Evolutionary conservation across 2,888 invertebrate species (phyloP).

Genomic region (Lomographa bimaculata): DNA sequence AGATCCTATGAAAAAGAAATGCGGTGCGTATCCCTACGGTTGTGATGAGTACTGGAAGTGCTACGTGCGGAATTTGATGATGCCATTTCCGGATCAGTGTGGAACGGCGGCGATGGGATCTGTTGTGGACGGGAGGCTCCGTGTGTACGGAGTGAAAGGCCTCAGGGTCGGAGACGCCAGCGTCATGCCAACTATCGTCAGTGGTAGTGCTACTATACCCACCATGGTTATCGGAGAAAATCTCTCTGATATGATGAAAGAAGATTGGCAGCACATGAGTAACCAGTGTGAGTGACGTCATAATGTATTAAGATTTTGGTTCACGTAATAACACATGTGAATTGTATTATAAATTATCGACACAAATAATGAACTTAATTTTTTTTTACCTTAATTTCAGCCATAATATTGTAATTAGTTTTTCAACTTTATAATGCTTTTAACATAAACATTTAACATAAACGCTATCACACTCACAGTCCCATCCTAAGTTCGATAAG

Average conservation of each 20-base stretch:
- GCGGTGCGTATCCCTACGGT: slow-evolving; percentile 54
- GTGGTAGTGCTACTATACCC: slow-evolving; percentile 88
- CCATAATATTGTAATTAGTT: too few species aligned
- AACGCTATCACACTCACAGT: too few species aligned
- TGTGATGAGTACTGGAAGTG: slow-evolving; percentile 85
- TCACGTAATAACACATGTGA: too few species aligned
- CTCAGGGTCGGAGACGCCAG: slow-evolving; percentile 88
- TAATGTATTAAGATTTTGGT: too few species aligned
- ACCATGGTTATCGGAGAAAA: slow-evolving; percentile 90
- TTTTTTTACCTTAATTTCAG: too few species aligned
- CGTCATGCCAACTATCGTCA: slow-evolving; percentile 87
- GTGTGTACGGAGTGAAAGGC: slow-evolving; percentile 84
- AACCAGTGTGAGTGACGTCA: too few species aligned
- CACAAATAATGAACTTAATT: too few species aligned
- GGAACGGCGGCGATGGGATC: slow-evolving; percentile 90
- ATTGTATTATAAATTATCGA: too few species aligned
- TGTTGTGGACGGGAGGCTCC: slow-evolving; percentile 85
- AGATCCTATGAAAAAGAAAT: slow-evolving; percentile 27
- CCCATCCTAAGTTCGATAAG: too few species aligned
- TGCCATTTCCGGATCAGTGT: slow-evolving; percentile 86
- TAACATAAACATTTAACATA: too few species aligned
- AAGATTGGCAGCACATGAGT: too few species aligned
- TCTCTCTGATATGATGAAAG: slow-evolving; percentile 20
- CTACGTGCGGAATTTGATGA: slow-evolving; percentile 83
- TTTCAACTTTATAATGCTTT: too few species aligned